phyloP scores from a whole-genome alignment of 2,113 vertebrate species.

The Petromus typicus region DNA sequence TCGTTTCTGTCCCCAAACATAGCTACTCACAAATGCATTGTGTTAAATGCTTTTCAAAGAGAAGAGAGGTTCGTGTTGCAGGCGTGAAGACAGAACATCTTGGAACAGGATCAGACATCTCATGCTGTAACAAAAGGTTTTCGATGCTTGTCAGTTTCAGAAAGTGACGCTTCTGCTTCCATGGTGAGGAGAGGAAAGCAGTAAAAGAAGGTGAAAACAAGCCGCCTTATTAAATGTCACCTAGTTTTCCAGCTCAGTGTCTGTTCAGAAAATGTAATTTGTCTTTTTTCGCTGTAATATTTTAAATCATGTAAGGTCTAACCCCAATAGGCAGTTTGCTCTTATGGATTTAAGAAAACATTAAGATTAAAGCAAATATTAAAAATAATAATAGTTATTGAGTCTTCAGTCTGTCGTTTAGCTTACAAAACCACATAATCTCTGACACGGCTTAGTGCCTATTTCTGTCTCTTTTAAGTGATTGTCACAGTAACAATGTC shows the following conservation, averaged over 20 bases:
- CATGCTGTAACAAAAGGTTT: conserved; percentile 67
- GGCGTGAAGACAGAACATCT: conserved; percentile 42
- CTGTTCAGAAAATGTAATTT: conserved; percentile 3
- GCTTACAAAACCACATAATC: neutral
- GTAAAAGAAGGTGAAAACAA: neutral
- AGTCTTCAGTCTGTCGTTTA: neutral
- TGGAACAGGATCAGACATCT: conserved; percentile 54
- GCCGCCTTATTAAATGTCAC: conserved; percentile 48
- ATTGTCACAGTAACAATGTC: neutral
- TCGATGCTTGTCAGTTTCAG: conserved; percentile 41
- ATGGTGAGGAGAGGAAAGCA: conserved; percentile 18
- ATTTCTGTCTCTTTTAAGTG: neutral
- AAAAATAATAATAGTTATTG: neutral
- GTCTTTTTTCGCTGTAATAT: neutral
- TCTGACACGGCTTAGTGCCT: neutral
- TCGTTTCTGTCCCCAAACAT: conserved; percentile 52
- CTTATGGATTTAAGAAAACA: neutral
- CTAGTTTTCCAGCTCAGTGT: neutral
- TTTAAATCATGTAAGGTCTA: neutral
- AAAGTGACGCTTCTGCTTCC: conserved; percentile 10
- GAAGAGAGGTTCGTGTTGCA: neutral
- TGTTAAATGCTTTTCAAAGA: conserved; percentile 29
- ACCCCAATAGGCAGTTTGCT: neutral
- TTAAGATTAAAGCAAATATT: conserved; percentile 34
- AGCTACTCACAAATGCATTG: conserved; percentile 33